These are phyloP conservation scores for Nipponia nippon DNA, from an alignment of 2,113 vertebrate genomes.

Conservation along the genomic window DNA sequence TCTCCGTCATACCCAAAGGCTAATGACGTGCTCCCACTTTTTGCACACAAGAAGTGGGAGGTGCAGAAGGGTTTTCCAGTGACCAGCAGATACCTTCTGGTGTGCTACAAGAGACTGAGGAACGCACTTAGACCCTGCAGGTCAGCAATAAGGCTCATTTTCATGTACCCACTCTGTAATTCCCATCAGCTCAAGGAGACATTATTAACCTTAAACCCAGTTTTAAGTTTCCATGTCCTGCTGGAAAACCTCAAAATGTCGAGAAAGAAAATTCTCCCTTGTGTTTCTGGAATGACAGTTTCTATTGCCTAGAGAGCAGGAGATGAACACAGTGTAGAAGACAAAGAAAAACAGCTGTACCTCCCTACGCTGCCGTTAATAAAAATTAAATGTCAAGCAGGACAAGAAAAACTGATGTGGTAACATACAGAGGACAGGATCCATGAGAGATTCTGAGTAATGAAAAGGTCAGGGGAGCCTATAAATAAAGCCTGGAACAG, in stretches of 20 bases:
- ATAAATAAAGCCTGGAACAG: constrained; percentile 27
- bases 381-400: constrained; percentile 46
- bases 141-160: background rate
- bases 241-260: background rate
- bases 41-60: background rate
- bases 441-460: background rate
- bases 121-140: background rate
- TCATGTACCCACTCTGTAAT: background rate
- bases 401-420: constrained; percentile 36
- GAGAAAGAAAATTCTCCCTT: background rate
- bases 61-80: background rate
- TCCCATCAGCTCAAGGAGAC: background rate
- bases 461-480: constrained; percentile 54
- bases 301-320: background rate
- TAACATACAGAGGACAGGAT: constrained; percentile 28
- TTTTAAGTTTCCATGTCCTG: background rate
- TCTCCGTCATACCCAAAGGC: background rate
- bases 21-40: background rate
- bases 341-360: constrained; percentile 32
- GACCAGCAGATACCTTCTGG: background rate
- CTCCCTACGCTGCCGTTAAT: constrained; percentile 11
- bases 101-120: background rate
- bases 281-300: background rate
- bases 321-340: background rate
- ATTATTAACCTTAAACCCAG: background rate